phyloP scores from a whole-genome alignment of 2,113 vertebrate genomes.

The Salvelinus alpinus region DNA sequence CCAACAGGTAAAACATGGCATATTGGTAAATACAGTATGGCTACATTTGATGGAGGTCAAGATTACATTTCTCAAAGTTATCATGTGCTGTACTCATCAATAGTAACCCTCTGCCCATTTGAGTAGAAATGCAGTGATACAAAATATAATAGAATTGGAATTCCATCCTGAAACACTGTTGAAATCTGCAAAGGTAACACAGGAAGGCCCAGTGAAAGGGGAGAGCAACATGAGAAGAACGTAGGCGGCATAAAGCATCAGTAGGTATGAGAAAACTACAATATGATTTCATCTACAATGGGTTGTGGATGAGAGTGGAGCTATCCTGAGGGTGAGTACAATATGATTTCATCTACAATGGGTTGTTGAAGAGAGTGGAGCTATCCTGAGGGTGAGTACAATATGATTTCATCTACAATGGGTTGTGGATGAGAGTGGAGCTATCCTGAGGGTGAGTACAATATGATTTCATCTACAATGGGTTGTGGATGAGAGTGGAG shows the following conservation, averaged over 20 bases:
- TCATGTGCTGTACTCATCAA: neutral
- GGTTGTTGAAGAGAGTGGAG: neutral
- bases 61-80: neutral
- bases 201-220: neutral
- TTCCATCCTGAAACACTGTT: neutral
- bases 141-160: neutral
- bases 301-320: too few species aligned
- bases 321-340: too few species aligned
- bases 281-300: too few species aligned
- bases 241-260: neutral
- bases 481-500: neutral
- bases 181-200: neutral
- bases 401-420: neutral
- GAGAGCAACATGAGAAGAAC: neutral
- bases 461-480: neutral
- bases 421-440: neutral
- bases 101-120: neutral
- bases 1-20: neutral
- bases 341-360: too few species aligned
- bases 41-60: neutral
- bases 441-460: neutral
- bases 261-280: conserved; percentile 5
- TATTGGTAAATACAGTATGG: neutral
- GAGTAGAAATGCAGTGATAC: neutral
- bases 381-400: neutral